Conservation (phyloP, 2,113 vertebrate genomes). For the Struthidea cinerea region DNA sequence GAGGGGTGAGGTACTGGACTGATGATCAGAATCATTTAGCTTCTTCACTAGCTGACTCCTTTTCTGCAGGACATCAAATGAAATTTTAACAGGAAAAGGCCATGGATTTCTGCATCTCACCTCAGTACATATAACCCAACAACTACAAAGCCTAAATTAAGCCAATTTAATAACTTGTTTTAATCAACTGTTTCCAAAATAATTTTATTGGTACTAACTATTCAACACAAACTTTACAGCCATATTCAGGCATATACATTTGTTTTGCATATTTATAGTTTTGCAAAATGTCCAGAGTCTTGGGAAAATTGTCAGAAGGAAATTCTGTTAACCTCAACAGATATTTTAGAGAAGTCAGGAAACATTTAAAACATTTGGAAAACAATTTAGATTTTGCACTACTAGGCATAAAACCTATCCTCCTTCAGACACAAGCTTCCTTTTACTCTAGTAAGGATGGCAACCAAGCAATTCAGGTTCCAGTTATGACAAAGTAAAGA, state of each 20-base stretch:
- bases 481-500: neutral
- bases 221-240: neutral
- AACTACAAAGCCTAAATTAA: neutral
- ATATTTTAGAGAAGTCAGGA: neutral
- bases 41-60: constrained; percentile 95
- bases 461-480: neutral
- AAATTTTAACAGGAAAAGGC: neutral
- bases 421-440: neutral
- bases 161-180: neutral
- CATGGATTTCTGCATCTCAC: neutral
- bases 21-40: constrained; percentile 90
- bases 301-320: neutral
- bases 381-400: neutral
- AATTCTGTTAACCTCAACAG: neutral
- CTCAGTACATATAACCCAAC: neutral
- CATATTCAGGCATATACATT: neutral
- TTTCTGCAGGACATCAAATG: constrained; percentile 76
- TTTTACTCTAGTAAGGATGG: neutral
- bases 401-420: neutral
- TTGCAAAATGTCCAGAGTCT: neutral
- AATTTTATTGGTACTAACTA: neutral
- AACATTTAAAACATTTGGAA: neutral
- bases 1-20: constrained; percentile 89
- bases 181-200: neutral
- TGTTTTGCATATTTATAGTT: neutral